Evolutionary conservation across 2,888 invertebrate genomes (phyloP), one percentile per base, ranked within the genome.

Genomic region (Holacanthella duospinosa): DNA sequence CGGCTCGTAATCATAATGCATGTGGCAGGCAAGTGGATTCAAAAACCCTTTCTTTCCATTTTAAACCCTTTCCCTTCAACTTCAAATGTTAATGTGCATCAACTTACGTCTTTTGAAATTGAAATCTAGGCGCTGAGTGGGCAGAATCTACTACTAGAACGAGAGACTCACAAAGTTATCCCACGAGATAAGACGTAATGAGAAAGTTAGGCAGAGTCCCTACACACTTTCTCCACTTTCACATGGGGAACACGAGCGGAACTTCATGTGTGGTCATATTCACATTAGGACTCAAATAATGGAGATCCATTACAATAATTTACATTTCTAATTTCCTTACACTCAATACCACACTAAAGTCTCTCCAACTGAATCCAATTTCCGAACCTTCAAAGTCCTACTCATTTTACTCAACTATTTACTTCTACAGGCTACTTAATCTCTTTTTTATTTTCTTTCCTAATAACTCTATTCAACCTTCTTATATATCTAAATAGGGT

Each of bases 321-420:
- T 48, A 48, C 48, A 21, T 48, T 21, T 48, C 48, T 48, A 48
- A 48, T 48, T 48, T 48, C 48, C 48, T 48, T 21, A 48, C n/a
- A 48, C n/a, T 21, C 12, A 48, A 48, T 48, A n/a, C 36, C 16
- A 36, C 36, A 16, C 36, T 16, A 16, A 36, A 36, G 6, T 36
- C 16, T 36, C 36, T 36, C 36, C 16, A 12, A 36, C 9, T n/a
- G 16, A 36, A 12, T 36, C 36, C 16, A 36, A 36, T 36, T 36
- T 36, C 36, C 36, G 36, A 36, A 6, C 36, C 16, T 36, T 36
- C 36, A 36, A 36, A 36, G 6, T 16, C 36, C 16, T 36, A 36
- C n/a, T n/a, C n/a, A n/a, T n/a, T n/a, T n/a, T n/a, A n/a, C n/a
- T n/a, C n/a, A n/a, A n/a, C n/a, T n/a, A n/a, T n/a, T n/a, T n/a